These are phyloP conservation scores for Stigmatopora nigra DNA, from an alignment of 2,113 vertebrate genomes.

Conservation along the genomic window DNA sequence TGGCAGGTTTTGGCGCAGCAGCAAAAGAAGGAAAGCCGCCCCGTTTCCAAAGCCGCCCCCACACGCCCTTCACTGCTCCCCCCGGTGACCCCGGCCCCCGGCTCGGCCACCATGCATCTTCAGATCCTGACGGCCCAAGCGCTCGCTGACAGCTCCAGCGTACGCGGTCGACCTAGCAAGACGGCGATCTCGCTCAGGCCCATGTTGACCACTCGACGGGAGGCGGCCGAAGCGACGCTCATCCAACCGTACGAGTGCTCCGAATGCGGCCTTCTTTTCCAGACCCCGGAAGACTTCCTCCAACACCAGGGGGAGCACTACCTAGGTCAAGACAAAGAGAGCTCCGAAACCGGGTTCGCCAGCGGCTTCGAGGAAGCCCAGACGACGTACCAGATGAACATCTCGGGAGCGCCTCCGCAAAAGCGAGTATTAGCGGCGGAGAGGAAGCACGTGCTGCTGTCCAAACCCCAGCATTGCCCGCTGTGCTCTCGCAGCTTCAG, in stretches of 20 bases:
- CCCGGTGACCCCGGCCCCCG: slow-evolving; percentile 49
- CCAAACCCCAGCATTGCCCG: slow-evolving; percentile 55
- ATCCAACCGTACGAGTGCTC: slow-evolving; percentile 85
- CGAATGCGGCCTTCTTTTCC: slow-evolving; percentile 79
- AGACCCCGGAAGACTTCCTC: slow-evolving; percentile 82
- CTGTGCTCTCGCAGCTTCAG: slow-evolving; percentile 78
- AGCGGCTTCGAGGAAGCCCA: slow-evolving; percentile 70
- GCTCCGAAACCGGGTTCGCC: slow-evolving; percentile 64
- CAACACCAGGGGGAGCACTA: slow-evolving; percentile 87
- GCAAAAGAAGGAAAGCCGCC: slow-evolving; percentile 36
- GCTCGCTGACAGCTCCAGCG: slow-evolving; percentile 57
- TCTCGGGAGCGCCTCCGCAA: background rate
- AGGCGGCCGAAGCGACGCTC: slow-evolving; percentile 55
- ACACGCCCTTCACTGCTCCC: slow-evolving; percentile 48
- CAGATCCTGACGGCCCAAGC: slow-evolving; percentile 74
- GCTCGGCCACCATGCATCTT: slow-evolving; percentile 72
- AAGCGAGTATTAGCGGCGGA: slow-evolving; percentile 27
- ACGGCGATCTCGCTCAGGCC: slow-evolving; percentile 47
- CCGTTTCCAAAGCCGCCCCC: slow-evolving; percentile 33
- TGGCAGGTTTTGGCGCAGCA: slow-evolving; percentile 62
- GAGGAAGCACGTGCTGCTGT: slow-evolving; percentile 31
- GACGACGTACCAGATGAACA: slow-evolving; percentile 27
- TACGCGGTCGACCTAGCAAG: slow-evolving; percentile 42
- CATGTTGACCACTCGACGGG: slow-evolving; percentile 48
- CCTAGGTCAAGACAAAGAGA: slow-evolving; percentile 78